Percentiles rank a stretch among this genome's conserved stretches.
phyloP scores from a whole-genome alignment of 2,797 vertebrate species.

The Helostoma temminkii region DNA sequence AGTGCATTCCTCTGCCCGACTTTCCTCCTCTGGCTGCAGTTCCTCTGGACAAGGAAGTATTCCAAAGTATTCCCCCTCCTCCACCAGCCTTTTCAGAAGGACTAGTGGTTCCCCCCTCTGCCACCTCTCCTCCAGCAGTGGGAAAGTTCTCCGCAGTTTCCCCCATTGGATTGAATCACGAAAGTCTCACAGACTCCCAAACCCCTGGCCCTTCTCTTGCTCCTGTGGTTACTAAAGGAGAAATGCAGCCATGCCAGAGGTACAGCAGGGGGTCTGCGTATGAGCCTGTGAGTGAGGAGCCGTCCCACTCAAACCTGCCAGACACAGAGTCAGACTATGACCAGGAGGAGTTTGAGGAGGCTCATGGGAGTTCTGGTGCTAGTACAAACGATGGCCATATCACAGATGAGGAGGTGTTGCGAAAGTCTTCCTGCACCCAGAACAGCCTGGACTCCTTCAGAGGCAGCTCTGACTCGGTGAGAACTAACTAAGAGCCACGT shows the following conservation, averaged over 20 bases:
- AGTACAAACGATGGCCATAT: slow-evolving; percentile 86
- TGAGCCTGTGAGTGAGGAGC: slow-evolving; percentile 74
- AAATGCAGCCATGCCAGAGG: slow-evolving; percentile 26
- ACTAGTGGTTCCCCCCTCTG: slow-evolving; percentile 38
- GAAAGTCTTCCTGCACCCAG: slow-evolving; percentile 87
- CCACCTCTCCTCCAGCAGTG: slow-evolving; percentile 30
- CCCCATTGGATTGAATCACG: slow-evolving; percentile 43
- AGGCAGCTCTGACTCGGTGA: slow-evolving; percentile 92
- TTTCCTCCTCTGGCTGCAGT: slow-evolving; percentile 65
- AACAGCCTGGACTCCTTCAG: slow-evolving; percentile 90
- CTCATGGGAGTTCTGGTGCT: slow-evolving; percentile 83
- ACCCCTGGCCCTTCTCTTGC: slow-evolving; percentile 30
- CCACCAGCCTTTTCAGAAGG: slow-evolving; percentile 82
- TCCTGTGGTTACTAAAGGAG: slow-evolving; percentile 62
- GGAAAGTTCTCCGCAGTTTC: slow-evolving; percentile 39
- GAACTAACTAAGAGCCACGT: slow-evolving; percentile 40
- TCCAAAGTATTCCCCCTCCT: slow-evolving; percentile 82
- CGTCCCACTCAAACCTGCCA: slow-evolving; percentile 71
- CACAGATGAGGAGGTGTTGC: slow-evolving; percentile 86
- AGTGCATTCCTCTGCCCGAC: slow-evolving; percentile 80
- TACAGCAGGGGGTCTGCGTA: slow-evolving; percentile 46
- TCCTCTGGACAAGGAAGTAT: slow-evolving; percentile 77
- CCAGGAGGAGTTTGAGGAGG: slow-evolving; percentile 92
- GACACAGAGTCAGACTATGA: slow-evolving; percentile 92
- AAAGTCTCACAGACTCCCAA: slow-evolving; percentile 34